A percentile compares a stretch with the other conserved stretches of the same genome.
Evolutionary conservation across 2,113 vertebrate species (phyloP).

Genomic region (Drymodes brunneopygia): DNA sequence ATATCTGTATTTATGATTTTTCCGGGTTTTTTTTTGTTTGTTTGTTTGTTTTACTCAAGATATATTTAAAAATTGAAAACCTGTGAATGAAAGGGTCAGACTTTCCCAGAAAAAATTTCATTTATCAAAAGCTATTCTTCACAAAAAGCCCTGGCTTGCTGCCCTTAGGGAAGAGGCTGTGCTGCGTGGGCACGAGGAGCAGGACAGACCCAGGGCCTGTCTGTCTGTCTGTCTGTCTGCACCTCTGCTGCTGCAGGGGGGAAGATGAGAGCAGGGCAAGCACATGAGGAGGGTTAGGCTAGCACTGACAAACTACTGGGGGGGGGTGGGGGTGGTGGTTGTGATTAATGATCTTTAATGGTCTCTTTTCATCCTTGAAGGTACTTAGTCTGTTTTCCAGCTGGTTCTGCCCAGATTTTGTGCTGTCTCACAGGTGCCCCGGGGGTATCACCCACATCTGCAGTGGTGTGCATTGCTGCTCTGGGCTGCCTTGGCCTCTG

Average conservation of each 20-base stretch:
- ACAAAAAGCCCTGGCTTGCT: neutral
- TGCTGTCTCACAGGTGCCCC: neutral
- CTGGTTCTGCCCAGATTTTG: neutral
- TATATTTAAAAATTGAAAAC: neutral
- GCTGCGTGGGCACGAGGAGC: neutral
- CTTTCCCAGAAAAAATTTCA: neutral
- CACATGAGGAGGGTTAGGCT: neutral
- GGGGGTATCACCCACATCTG: neutral
- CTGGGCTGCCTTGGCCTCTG: neutral
- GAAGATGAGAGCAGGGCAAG: neutral
- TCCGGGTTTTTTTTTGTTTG: accelerated
- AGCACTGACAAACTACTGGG: neutral
- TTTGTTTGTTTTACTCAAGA: accelerated
- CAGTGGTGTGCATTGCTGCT: neutral
- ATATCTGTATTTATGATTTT: neutral
- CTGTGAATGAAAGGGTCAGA: neutral
- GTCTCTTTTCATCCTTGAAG: neutral
- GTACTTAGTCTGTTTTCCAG: neutral
- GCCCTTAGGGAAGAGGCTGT: neutral
- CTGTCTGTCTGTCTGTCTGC: neutral
- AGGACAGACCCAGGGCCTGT: neutral
- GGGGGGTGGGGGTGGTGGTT: accelerated
- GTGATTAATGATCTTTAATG: neutral
- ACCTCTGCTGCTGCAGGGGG: neutral
- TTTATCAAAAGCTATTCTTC: neutral